phyloP scores from a whole-genome alignment of 2,888 invertebrate genomes.

The Megamerina dolium region DNA sequence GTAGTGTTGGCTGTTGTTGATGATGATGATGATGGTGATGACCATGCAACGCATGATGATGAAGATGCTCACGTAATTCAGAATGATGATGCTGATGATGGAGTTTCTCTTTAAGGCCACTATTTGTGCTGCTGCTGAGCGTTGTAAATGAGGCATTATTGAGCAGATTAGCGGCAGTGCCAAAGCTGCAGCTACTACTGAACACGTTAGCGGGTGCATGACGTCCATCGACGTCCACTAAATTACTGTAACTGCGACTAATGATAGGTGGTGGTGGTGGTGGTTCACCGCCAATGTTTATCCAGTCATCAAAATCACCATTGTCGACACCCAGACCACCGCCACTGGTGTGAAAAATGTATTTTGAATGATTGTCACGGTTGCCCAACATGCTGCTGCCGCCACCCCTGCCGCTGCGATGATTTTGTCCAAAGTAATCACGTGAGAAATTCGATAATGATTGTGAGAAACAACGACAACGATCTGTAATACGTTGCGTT shows the following conservation, averaged over 20 bases:
- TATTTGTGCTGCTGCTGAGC: constrained; percentile 37
- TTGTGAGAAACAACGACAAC: constrained; percentile 47
- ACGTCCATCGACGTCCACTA: constrained; percentile 37
- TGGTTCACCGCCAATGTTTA: constrained; percentile 7
- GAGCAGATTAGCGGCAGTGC: constrained; percentile 25
- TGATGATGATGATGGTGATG: constrained; percentile 23
- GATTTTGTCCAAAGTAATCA: constrained; percentile 29
- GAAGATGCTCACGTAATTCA: constrained; percentile 20
- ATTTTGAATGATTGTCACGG: constrained; percentile 18
- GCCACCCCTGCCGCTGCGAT: constrained; percentile 6
- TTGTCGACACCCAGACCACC: constrained; percentile 14
- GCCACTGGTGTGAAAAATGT: constrained; percentile 20
- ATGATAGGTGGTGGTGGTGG: constrained; percentile 28
- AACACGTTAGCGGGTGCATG: constrained; percentile 22
- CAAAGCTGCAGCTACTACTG: constrained; percentile 25
- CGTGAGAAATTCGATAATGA: constrained; percentile 47
- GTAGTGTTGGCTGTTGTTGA: constrained; percentile 18
- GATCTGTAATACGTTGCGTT: constrained; percentile 36
- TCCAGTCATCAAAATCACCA: constrained; percentile 22
- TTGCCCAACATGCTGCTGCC: constrained; percentile 1
- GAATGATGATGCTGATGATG: constrained; percentile 34
- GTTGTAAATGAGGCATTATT: constrained; percentile 34
- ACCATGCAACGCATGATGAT: constrained; percentile 19
- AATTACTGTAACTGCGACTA: constrained; percentile 41
- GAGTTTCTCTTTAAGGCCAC: constrained; percentile 44